These are phyloP conservation scores for Leguminivora glycinivorella DNA, from an alignment of 1,140 invertebrate genomes.

Conservation along the genomic window DNA sequence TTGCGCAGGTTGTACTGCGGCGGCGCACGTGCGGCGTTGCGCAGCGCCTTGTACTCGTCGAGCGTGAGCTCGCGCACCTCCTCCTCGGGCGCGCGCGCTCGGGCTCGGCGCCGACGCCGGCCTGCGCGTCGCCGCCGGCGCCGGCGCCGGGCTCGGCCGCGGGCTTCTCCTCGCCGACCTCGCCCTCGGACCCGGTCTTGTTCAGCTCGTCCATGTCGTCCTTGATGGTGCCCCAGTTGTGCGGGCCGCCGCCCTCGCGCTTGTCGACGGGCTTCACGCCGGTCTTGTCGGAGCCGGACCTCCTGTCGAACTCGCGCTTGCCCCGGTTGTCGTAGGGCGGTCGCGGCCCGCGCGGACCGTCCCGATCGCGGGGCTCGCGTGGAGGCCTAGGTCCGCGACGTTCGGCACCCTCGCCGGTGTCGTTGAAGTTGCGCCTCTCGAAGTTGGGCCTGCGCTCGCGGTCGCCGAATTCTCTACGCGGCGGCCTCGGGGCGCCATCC, in stretches of 20 bases:
- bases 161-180: constrained; percentile 75
- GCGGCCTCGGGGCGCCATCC: constrained; percentile 64
- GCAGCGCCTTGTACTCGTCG: constrained; percentile 93
- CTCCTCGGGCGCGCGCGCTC: constrained; percentile 84
- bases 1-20: constrained; percentile 94
- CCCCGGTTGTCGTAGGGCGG: constrained; percentile 84
- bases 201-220: constrained; percentile 90
- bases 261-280: constrained; percentile 97
- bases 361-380: constrained; percentile 55
- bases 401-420: constrained; percentile 74
- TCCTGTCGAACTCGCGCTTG: constrained; percentile 95
- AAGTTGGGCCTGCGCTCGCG: constrained; percentile 83
- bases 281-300: constrained; percentile 96
- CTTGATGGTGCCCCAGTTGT: constrained; percentile 97
- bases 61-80: constrained; percentile 90
- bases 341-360: constrained; percentile 72
- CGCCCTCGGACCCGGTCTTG: constrained; percentile 77
- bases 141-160: constrained; percentile 77
- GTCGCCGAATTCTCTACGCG: constrained; percentile 65
- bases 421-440: constrained; percentile 71
- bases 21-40: constrained; percentile 84
- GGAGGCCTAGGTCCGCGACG: constrained; percentile 73
- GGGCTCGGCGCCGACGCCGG: constrained; percentile 50
- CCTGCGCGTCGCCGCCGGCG: constrained; percentile 67
- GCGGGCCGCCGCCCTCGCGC: constrained; percentile 94